phyloP scores from a whole-genome alignment of 2,113 vertebrate species.

The Axis porcinus region DNA sequence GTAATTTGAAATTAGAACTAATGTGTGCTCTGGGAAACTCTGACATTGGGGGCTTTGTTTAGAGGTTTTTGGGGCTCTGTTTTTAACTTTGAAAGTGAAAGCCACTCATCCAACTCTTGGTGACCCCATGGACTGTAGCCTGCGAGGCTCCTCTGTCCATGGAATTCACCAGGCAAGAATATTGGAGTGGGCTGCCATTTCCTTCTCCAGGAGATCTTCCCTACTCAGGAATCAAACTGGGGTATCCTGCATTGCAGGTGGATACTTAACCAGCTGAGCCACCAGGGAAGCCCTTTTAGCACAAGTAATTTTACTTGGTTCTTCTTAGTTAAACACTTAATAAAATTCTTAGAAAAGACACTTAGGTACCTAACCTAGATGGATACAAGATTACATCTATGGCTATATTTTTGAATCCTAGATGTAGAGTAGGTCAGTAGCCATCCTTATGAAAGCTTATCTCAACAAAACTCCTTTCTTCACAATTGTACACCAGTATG shows the following conservation, averaged over 20 bases:
- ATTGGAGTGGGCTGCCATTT: neutral
- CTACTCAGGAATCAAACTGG: neutral
- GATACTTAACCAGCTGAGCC: neutral
- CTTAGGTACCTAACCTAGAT: neutral
- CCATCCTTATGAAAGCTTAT: neutral
- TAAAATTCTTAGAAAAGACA: conserved; percentile 7
- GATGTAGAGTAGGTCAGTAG: neutral
- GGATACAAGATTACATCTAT: neutral
- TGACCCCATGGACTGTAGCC: neutral
- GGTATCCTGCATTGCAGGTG: neutral
- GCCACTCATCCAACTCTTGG: accelerated
- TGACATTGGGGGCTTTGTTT: neutral
- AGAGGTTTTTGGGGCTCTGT: neutral
- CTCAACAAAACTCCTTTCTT: neutral
- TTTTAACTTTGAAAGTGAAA: neutral
- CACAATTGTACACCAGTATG: neutral
- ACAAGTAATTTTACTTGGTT: neutral
- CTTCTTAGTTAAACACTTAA: neutral
- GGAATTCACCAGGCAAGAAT: neutral
- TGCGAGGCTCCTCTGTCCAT: neutral
- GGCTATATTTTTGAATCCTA: neutral
- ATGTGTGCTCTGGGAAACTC: neutral
- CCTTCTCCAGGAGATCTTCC: neutral
- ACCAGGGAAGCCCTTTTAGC: neutral
- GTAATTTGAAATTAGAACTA: neutral